phyloP scores from a whole-genome alignment of 2,797 vertebrate species.

The Sebastes nivosus region DNA sequence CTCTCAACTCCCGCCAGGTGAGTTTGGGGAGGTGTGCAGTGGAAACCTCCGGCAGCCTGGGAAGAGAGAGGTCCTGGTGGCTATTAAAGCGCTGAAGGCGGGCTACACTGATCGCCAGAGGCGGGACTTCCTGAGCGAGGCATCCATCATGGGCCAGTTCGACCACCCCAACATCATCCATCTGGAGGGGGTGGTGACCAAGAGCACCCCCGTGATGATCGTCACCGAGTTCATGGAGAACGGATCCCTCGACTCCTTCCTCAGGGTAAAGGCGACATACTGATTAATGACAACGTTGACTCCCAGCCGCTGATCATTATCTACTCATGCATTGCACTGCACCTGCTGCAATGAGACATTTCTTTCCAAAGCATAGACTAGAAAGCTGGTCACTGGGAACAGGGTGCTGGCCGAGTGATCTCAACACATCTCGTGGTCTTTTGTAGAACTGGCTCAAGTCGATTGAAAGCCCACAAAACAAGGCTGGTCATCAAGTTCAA shows the following conservation, averaged over 20 bases:
- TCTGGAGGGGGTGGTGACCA: constrained; percentile 96
- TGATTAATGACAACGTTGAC: neutral
- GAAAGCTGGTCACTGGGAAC: neutral
- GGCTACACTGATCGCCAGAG: constrained; percentile 96
- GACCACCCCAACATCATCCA: constrained; percentile 98
- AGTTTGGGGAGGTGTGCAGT: constrained; percentile 96
- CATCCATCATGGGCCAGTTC: constrained; percentile 98
- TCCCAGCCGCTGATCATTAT: neutral
- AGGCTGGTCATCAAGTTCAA: too few species aligned
- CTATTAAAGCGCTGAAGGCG: constrained; percentile 95
- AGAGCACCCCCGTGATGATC: constrained; percentile 96
- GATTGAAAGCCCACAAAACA: too few species aligned
- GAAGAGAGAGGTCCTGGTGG: constrained; percentile 93
- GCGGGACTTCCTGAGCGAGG: constrained; percentile 94
- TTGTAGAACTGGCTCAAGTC: too few species aligned
- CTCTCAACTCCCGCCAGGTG: constrained; percentile 78
- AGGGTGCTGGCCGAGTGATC: too few species aligned
- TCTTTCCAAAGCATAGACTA: neutral
- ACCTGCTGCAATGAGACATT: neutral
- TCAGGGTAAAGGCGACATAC: constrained; percentile 82
- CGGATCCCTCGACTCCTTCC: constrained; percentile 94
- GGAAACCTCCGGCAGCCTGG: constrained; percentile 94
- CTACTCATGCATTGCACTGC: neutral
- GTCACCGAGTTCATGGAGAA: constrained; percentile 99
- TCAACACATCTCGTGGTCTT: too few species aligned